A percentile compares a stretch with the other conserved stretches of the same genome.
These are phyloP conservation scores for Falco rusticolus DNA, from an alignment of 2,797 vertebrate species.

Conservation along the genomic window DNA sequence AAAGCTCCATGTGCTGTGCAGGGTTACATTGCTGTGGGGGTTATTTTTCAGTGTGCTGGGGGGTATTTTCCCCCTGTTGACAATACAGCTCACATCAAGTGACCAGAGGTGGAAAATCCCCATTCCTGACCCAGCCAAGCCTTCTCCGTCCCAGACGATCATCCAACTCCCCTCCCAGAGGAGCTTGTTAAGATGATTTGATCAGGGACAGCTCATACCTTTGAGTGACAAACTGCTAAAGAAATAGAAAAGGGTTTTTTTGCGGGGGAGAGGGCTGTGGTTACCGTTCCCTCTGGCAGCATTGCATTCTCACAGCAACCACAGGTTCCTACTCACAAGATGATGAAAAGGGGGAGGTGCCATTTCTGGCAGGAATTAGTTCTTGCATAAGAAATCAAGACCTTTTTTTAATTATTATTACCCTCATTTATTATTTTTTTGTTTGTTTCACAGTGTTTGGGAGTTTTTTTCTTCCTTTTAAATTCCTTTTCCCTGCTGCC, in stretches of 20 bases:
- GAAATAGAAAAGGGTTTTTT: neutral
- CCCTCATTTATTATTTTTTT: rapidly evolving
- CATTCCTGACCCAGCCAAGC: neutral
- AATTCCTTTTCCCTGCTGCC: neutral
- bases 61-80: neutral
- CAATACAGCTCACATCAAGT: neutral
- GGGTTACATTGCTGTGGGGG: neutral
- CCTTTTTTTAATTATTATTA: neutral
- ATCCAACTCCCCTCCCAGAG: neutral
- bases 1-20: no score
- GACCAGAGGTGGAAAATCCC: neutral
- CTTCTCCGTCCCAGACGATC: neutral
- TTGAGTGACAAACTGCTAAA: neutral
- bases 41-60: neutral
- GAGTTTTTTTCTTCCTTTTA: neutral
- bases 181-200: neutral
- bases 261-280: rapidly evolving
- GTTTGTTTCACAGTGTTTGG: neutral
- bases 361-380: neutral
- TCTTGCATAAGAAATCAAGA: neutral
- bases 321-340: neutral
- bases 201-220: neutral
- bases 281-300: neutral
- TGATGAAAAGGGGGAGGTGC: neutral
- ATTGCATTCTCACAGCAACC: no score